Evolutionary conservation across 2,888 invertebrate genomes (phyloP), one percentile per base, ranked within the genome.

Genomic region (Flabesymbios commensalis): DNA sequence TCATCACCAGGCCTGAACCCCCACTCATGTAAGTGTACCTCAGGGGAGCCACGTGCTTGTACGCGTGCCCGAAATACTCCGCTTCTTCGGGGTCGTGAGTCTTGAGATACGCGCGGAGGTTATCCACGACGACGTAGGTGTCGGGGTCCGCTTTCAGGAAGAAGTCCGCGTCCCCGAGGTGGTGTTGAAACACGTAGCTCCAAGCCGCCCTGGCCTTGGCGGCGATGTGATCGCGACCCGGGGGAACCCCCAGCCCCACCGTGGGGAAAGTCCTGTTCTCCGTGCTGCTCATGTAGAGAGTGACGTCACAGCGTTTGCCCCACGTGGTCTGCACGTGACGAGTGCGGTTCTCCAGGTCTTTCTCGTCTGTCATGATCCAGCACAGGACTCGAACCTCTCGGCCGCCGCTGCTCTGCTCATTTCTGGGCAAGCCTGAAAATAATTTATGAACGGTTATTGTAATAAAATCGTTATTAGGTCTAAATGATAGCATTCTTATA

Each of bases 61-160:
- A 22, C 39, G 24, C n/a, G 57, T 60, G 55, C 1, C 60, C 55
- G 31, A 29, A 48, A 5, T 48, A 24, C 49, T 56, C 56, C n/a
- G 41, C 22, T 2, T 14, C 29, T 3, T 10, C 22, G 5, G 48
- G 41, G 39, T 57, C 51, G 5, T 39, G 29, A 19, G n/a, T 14
- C 4, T n/a, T 14, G 24, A 60, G 51, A 32, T 60, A 60, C 19
- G 45, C 54, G 19, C 33, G 48, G 33, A 67, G 54, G 42, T 64
- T 62, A n/a, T 59, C 57, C 22, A 67, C 54, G 1, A 67, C 41
- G 19, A 67, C 45, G 39, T 58, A 67, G 17, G 67, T 63, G 42
- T 67, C 67, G 4, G 67, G 67, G 51, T 67, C 67, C 14, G 65
- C 62, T 51, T 67, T 67, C 29, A 67, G 22, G 45, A 67, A 67